Base-by-base conservation (phyloP, 2,888 invertebrate species). In the Trissolcus brochymenae region DNA sequence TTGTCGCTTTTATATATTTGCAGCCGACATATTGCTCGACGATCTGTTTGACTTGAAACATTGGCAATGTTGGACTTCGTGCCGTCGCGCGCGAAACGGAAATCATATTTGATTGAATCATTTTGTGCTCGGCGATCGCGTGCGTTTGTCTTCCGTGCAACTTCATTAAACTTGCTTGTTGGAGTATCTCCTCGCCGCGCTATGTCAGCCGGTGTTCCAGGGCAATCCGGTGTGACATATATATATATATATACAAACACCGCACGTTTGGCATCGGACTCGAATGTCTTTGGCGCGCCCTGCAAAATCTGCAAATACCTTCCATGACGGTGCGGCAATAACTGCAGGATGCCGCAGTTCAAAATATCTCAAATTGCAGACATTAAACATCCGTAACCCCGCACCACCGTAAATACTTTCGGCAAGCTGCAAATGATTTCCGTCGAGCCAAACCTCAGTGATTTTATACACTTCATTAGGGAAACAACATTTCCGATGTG, bases 381-480 rank as follows among this genome's bases (percentile, higher is more conserved):
- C 73, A 73, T 73, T 73, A 73, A 73, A 73, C 64, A 65, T 66
- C 66, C 54, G 46, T 17, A 55, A 50, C 29, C 11, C 46, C 53
- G 46, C 35, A 21, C 35, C 11, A 1, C 35, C 7, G 35, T 6
- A 11, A 64, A 56, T 72, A 65, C 60, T 72, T 72, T 59, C 55
- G 53, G 73, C 60, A 66, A 73, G 61, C 64, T 60, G 53, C 55
- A 66, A 73, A 73, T 56, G 46, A 73, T 66, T 73, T 66, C 55
- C 73, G 56, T 46, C 46, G 40, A 53, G 40, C 55, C 56, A 21
- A 35, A 35, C 46, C 59, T n/a, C 56, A 7, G 43, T 49, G 66
- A 74, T 74, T 67, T 56, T 62, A 25, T 25, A 43, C 66, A 60
- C 54, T 74, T 74, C 73, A 67, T 74, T 74, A 74, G 51, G 66